Evolutionary conservation across 2,797 vertebrate species (phyloP).

Genomic region (Poeciliopsis gracilis): DNA sequence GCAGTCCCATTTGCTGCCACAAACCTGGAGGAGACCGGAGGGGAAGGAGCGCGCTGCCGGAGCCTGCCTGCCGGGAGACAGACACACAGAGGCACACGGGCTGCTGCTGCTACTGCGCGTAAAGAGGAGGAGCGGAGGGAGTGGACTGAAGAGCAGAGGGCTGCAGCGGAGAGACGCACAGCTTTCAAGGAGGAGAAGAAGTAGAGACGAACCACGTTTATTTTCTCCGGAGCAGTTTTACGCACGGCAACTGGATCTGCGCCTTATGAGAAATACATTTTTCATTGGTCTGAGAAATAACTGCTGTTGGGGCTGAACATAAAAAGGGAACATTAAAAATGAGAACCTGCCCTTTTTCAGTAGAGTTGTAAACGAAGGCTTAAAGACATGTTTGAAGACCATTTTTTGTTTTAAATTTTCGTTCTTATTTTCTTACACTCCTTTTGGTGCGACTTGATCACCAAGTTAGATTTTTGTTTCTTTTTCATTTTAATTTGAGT

Average conservation of each 20-base stretch:
- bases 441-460: not conserved
- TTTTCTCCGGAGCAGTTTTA: constrained; percentile 50
- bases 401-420: constrained; percentile 2
- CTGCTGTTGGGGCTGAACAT: constrained; percentile 11
- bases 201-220: constrained; percentile 35
- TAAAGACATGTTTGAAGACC: constrained; percentile 29
- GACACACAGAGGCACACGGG: constrained; percentile 6
- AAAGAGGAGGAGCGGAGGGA: constrained; percentile 17
- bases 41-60: constrained; percentile 53
- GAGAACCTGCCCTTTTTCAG: constrained; percentile 14
- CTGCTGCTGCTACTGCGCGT: constrained; percentile 2
- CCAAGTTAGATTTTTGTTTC: not conserved
- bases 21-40: constrained; percentile 60
- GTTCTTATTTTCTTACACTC: not conserved
- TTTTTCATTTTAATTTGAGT: constrained; percentile 8
- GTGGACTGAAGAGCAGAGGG: not conserved
- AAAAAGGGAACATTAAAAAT: constrained; percentile 3
- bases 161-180: constrained; percentile 36
- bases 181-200: constrained; percentile 37
- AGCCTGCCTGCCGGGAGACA: constrained; percentile 17
- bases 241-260: constrained; percentile 55
- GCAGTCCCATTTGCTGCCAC: constrained; percentile 57
- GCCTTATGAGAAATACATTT: constrained; percentile 21
- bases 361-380: not conserved
- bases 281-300: constrained; percentile 32